Base-by-base conservation (phyloP, 2,797 vertebrate genomes). In the Lithobates sylvaticus region DNA sequence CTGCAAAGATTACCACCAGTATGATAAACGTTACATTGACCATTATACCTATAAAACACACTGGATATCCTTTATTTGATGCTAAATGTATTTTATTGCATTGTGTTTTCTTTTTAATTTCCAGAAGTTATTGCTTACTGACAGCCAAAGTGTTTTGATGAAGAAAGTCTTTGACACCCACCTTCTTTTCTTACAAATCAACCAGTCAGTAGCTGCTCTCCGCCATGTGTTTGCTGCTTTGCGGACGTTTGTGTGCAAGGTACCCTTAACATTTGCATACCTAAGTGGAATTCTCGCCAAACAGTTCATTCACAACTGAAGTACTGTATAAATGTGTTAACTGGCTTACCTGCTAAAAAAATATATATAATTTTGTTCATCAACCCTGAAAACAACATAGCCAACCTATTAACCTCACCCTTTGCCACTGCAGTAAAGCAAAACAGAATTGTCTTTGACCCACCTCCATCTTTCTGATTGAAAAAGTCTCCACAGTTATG, bases 91-190 rank as follows among this genome's bases (percentile, higher is more conserved):
- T n/a, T 69, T 39, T 84, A 80, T n/a, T 34, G 67, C 42, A 77
- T 64, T 68, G 29, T 77, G 16, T 15, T 77, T 9, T 15, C 3
- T 58, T 58, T 73, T 6, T 18, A 27, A 1, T 50, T 83, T 69
- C 7, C 61, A 87, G 86, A 84, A 84, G 21, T 92, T 99, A 73
- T 94, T 95, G 88, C 94, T 96, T 87, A 97, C 98, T 23, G 98
- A 99, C 29, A 98, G 98, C 75, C 98, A 99, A 90, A 99, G 98
- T 86, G 92, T 92, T 18, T 44, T 98, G 93, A 98, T 99, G 97
- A 99, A 97, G 93, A 99, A 98, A 91, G 97, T 99, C 72, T 98
- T 99, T 90, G 98, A 99, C 92, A 99, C 97, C 0, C 97, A 98
- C 91, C 93, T 99, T 90, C 97, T 99, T 88, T 99, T 97, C 92